Base-by-base conservation (phyloP, 2,888 invertebrate genomes). In the Drosophila vallismaia region DNA sequence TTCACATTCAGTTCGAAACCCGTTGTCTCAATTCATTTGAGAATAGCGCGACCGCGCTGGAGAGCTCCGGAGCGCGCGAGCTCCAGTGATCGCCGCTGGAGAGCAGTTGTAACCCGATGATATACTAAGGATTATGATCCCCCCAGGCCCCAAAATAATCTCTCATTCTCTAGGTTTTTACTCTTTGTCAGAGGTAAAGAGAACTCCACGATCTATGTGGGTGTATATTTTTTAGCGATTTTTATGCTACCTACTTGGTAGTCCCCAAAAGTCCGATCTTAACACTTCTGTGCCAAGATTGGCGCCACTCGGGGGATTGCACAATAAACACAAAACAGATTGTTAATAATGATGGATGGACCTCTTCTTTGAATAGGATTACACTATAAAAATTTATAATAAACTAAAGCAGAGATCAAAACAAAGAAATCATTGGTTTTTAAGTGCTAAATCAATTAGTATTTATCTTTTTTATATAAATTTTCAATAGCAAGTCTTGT, bases 221-320 rank as follows among this genome's bases (percentile, higher is more conserved):
- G 40, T 12, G 42, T 56, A 5, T 12, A 8, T 24, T 24, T 24
- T 9, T 55, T 28, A 33, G 2, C 14, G 9, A 9, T 49, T 28
- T 28, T 14, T 24, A 44, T 19, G 33, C 42, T 44, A 50, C 62
- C 44, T 36, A 63, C 50, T 50, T 33, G 50, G 19, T 10, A 50
- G 33, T 50, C 33, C 33, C 8, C 44, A 45, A 31, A 9, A 29
- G 51, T 62, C 42, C 42, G 24, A 42, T 50, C 12, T 40, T 63
- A 63, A 66, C 67, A 63, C 67, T 12, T 14, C 51, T 50, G 10
- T 44, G 52, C n/a, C 29, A 66, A 66, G 67, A 49, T 64, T 42
- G 62, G 64, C 64, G 49, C 62, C 58, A 58, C 57, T 57, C n/a
- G 9, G 24, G 5, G 9, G 42, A 12, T 62, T 62, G 48, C 62